Evolutionary conservation across 2,888 invertebrate genomes (phyloP).

Genomic region (Eledone cirrhosa): DNA sequence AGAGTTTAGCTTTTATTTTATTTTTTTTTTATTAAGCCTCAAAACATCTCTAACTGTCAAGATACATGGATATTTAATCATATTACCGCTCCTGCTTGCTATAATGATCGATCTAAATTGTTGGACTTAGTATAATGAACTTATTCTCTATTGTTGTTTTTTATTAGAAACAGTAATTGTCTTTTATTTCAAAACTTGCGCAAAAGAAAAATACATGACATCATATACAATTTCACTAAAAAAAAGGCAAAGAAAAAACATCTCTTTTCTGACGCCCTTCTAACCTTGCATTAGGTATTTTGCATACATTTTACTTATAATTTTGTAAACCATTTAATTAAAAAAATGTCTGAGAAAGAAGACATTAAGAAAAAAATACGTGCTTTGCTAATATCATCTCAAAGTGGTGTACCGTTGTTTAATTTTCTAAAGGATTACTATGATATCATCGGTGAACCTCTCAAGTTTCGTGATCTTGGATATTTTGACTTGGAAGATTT

Average conservation of each 20-base stretch:
- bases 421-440: constrained; percentile 51
- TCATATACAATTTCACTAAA: no score
- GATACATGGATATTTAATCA: no score
- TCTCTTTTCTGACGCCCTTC: no score
- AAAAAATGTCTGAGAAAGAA: constrained; percentile 43
- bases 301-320: neutral
- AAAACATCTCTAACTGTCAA: no score
- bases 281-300: neutral
- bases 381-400: constrained; percentile 51
- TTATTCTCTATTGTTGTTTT: no score
- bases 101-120: no score
- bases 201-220: neutral
- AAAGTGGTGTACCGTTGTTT: constrained; percentile 47
- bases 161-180: no score
- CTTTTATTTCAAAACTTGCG: neutral
- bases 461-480: constrained; percentile 50
- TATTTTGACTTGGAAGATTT: constrained; percentile 47
- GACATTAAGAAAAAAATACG: constrained; percentile 49
- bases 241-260: no score
- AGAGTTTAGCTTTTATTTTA: no score
- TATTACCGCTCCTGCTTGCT: no score
- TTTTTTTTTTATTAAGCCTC: no score
- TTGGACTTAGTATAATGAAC: no score
- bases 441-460: constrained; percentile 44
- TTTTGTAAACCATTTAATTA: neutral